Evolutionary conservation across 2,888 invertebrate species (phyloP).

Genomic region (Galerucella calmariensis): DNA sequence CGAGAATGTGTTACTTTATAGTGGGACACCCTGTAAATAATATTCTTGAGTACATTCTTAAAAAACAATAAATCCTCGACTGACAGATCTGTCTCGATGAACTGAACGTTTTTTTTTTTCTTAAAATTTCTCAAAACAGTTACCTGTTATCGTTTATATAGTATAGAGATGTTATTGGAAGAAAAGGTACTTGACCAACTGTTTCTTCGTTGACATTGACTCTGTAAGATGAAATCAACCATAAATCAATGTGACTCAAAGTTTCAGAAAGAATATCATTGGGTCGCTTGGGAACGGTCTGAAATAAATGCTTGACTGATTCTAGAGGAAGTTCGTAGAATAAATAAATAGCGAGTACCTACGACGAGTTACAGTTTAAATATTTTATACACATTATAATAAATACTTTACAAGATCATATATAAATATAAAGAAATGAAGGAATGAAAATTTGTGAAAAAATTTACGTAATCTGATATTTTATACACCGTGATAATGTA

Average conservation of each 20-base stretch:
- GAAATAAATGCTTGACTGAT: slow-evolving; percentile 22
- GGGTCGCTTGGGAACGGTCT: slow-evolving; percentile 18
- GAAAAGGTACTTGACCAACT: slow-evolving; percentile 21
- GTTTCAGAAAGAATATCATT: slow-evolving; percentile 29
- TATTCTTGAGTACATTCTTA: too few species aligned
- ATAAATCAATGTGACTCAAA: slow-evolving; percentile 31
- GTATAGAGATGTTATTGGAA: slow-evolving; percentile 3
- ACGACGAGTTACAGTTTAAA: too few species aligned
- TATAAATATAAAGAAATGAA: too few species aligned
- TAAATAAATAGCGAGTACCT: slow-evolving; percentile 7
- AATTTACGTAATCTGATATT: too few species aligned
- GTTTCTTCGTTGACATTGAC: slow-evolving; percentile 17
- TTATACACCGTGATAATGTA: too few species aligned
- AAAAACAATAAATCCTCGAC: neutral
- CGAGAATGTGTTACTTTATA: too few species aligned
- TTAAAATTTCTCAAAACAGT: slow-evolving; percentile 9
- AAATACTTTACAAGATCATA: too few species aligned
- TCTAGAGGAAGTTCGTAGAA: slow-evolving; percentile 12
- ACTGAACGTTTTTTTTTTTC: neutral
- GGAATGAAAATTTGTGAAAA: too few species aligned
- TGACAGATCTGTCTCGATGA: slow-evolving; percentile 22
- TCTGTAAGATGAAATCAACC: slow-evolving; percentile 24
- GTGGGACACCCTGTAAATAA: too few species aligned
- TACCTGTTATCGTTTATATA: slow-evolving; percentile 8
- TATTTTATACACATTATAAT: too few species aligned